These are phyloP conservation scores for Cynodonichthys magdalenae DNA, from an alignment of 2,797 vertebrate genomes.

Conservation along the genomic window DNA sequence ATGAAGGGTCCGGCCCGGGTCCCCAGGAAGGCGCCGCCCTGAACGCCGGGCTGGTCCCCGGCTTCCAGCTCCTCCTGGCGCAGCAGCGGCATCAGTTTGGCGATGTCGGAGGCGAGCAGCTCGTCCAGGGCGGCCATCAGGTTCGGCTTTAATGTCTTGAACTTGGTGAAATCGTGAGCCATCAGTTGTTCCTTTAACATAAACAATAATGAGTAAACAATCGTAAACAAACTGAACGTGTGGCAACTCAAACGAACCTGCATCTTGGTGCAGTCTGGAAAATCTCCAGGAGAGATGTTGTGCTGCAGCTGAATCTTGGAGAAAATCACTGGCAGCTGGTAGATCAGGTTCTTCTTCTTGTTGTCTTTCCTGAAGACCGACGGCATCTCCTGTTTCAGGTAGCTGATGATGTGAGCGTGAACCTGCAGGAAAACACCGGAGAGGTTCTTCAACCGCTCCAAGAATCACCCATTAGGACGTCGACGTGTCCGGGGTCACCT, in stretches of 20 bases:
- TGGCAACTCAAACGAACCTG: slow-evolving; percentile 80
- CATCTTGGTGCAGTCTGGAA: slow-evolving; percentile 93
- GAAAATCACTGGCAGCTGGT: slow-evolving; percentile 90
- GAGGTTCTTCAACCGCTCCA: not conserved
- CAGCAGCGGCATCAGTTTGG: slow-evolving; percentile 92
- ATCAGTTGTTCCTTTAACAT: slow-evolving; percentile 86
- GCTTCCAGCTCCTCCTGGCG: slow-evolving; percentile 91
- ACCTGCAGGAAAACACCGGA: slow-evolving; percentile 76
- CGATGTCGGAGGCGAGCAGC: slow-evolving; percentile 86
- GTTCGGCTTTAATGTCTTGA: slow-evolving; percentile 88
- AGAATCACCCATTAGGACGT: not conserved
- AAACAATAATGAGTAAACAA: not conserved
- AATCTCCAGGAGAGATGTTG: slow-evolving; percentile 92
- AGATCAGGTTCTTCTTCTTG: slow-evolving; percentile 92
- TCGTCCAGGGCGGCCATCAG: slow-evolving; percentile 89
- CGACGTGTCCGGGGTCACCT: slow-evolving; percentile 42
- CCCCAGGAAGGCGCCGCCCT: slow-evolving; percentile 91
- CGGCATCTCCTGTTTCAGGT: slow-evolving; percentile 94
- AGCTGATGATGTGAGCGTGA: slow-evolving; percentile 92
- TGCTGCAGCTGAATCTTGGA: slow-evolving; percentile 92
- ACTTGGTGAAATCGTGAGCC: slow-evolving; percentile 91
- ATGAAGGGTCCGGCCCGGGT: slow-evolving; percentile 87
- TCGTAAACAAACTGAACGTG: no score
- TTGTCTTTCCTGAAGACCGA: slow-evolving; percentile 93
- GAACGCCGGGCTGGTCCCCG: slow-evolving; percentile 82